A percentile compares a stretch with the other conserved stretches of the same genome.
phyloP scores from a whole-genome alignment of 2,797 vertebrate genomes.

The Sarcophilus harrisii region DNA sequence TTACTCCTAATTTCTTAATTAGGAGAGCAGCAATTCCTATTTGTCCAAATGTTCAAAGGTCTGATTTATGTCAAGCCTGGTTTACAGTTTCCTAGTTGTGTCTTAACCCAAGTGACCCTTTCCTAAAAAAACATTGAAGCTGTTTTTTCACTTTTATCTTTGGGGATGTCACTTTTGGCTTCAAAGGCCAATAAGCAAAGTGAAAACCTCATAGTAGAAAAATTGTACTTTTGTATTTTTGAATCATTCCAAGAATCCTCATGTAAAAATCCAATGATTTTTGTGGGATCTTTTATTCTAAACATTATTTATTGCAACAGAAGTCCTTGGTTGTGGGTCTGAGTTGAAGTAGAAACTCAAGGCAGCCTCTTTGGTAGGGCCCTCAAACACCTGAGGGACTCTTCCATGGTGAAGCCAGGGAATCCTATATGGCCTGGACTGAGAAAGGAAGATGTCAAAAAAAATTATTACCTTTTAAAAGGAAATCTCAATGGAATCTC shows the following conservation, averaged over 20 bases:
- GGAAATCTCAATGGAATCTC: neutral
- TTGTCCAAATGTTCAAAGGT: slow-evolving; percentile 97
- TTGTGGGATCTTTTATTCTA: neutral
- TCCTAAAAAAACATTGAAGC: slow-evolving; percentile 95
- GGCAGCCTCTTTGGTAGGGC: neutral
- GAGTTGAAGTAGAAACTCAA: neutral
- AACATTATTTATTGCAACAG: neutral
- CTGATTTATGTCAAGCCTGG: slow-evolving; percentile 98
- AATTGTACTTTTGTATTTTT: slow-evolving; percentile 96
- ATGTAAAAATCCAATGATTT: neutral
- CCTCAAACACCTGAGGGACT: neutral
- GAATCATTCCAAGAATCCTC: slow-evolving; percentile 82
- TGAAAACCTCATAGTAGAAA: slow-evolving; percentile 94
- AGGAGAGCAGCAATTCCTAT: slow-evolving; percentile 92
- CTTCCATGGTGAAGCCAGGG: neutral
- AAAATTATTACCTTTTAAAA: neutral
- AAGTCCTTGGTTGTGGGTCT: neutral
- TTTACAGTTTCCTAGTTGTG: slow-evolving; percentile 98
- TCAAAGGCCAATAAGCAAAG: slow-evolving; percentile 97
- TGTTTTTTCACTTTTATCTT: slow-evolving; percentile 88
- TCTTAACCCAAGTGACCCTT: slow-evolving; percentile 95
- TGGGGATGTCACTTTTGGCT: slow-evolving; percentile 95
- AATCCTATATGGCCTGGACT: neutral
- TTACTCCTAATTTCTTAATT: slow-evolving; percentile 92
- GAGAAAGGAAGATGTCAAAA: neutral